These are phyloP conservation scores for Spongia lamella DNA, from an alignment of 37 sponge, comb jelly and placozoan genomes.

Conservation along the genomic window DNA sequence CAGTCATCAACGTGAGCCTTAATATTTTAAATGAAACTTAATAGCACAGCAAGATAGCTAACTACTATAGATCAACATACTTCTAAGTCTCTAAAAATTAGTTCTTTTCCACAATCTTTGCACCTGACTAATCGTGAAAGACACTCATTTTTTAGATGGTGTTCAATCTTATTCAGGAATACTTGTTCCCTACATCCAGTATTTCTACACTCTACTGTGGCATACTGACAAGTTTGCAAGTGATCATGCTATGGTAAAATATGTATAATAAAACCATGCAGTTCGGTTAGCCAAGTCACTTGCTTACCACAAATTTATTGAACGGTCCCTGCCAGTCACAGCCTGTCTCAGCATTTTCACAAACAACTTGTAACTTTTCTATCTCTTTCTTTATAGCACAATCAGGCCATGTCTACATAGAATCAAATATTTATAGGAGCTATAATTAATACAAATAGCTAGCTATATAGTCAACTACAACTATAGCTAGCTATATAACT, in stretches of 20 bases:
- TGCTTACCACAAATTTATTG: neutral
- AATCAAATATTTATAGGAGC: too few relatives aligned
- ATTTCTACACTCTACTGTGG: slow-evolving; percentile 40
- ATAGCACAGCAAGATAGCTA: neutral
- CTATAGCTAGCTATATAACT: too few relatives aligned
- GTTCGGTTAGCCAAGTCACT: too few relatives aligned
- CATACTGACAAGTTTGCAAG: slow-evolving; percentile 34
- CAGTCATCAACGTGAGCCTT: slow-evolving; percentile 49
- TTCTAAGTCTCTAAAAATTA: neutral
- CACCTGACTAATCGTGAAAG: slow-evolving; percentile 22
- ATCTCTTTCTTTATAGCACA: slow-evolving; percentile 68
- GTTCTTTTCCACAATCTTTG: slow-evolving; percentile 40
- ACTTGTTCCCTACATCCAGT: slow-evolving; percentile 32
- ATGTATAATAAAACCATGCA: too few relatives aligned
- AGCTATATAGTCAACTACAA: too few relatives aligned
- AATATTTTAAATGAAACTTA: neutral
- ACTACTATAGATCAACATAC: too few relatives aligned
- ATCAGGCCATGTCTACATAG: slow-evolving; percentile 34
- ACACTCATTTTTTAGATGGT: slow-evolving; percentile 43
- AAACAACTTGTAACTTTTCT: slow-evolving; percentile 25
- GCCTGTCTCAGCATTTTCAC: slow-evolving; percentile 36
- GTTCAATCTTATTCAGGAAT: neutral
- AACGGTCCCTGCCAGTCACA: slow-evolving; percentile 67
- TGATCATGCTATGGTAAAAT: too few relatives aligned
- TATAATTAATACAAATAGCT: too few relatives aligned